These are phyloP conservation scores for Sardina pilchardus DNA, from an alignment of 2,113 vertebrate genomes.

Conservation along the genomic window DNA sequence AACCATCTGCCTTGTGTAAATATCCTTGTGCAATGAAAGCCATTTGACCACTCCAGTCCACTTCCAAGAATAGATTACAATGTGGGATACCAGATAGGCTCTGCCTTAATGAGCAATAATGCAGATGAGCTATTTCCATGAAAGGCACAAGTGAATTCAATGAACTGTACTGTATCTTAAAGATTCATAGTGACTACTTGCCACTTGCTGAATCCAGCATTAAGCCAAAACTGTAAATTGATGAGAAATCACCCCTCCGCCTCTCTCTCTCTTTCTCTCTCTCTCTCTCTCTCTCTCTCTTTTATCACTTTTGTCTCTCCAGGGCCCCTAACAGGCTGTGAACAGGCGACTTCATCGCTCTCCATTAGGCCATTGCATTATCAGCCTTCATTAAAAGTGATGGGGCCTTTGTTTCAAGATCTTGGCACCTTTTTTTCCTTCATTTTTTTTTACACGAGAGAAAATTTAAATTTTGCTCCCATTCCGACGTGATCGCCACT, in stretches of 20 bases:
- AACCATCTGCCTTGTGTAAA: too few species aligned
- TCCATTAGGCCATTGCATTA: slow-evolving; percentile 54
- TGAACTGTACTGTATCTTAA: neutral
- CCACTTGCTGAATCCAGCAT: neutral
- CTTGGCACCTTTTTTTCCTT: slow-evolving; percentile 51
- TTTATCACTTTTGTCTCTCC: neutral
- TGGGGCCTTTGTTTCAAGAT: slow-evolving; percentile 57
- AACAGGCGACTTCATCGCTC: slow-evolving; percentile 30
- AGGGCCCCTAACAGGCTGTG: slow-evolving; percentile 50
- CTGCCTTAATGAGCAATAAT: too few species aligned
- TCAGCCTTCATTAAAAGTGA: slow-evolving; percentile 54
- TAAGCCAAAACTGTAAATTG: neutral
- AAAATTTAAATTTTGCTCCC: slow-evolving; percentile 42
- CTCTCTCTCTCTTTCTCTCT: neutral
- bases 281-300: neutral
- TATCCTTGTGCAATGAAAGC: too few species aligned
- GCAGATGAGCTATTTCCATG: too few species aligned
- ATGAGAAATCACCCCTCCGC: neutral
- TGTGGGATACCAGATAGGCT: too few species aligned
- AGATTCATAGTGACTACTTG: neutral
- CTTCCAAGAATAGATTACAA: too few species aligned
- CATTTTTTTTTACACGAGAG: neutral
- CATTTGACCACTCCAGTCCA: too few species aligned
- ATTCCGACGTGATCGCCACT: slow-evolving; percentile 22
- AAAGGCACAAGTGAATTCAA: neutral